phyloP scores from a whole-genome alignment of 2,797 vertebrate genomes.

The Squalus acanthias region DNA sequence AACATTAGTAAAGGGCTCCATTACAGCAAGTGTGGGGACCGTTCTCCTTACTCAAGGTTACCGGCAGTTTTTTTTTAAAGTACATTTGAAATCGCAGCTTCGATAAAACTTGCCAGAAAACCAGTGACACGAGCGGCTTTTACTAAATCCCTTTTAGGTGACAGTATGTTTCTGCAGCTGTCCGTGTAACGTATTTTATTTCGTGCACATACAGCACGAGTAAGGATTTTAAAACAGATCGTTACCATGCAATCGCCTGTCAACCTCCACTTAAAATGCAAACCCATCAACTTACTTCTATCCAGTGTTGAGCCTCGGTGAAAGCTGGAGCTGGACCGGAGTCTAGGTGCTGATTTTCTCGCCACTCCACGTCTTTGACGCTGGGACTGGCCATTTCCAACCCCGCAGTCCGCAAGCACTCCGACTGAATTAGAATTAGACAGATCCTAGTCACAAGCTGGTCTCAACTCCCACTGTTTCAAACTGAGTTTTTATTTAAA shows the following conservation, averaged over 20 bases:
- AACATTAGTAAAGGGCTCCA: slow-evolving; percentile 23
- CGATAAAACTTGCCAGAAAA: background rate
- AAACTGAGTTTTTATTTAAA: background rate
- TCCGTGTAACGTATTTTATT: background rate
- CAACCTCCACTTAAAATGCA: background rate
- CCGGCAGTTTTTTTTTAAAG: background rate
- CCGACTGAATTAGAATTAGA: slow-evolving; percentile 20
- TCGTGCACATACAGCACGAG: background rate
- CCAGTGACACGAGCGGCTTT: background rate
- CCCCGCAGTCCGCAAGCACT: slow-evolving; percentile 38
- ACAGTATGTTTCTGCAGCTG: background rate
- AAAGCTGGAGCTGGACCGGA: slow-evolving; percentile 71
- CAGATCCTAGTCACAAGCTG: background rate
- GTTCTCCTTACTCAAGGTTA: background rate
- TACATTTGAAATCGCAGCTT: background rate
- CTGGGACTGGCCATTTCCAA: slow-evolving; percentile 75
- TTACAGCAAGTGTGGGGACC: background rate
- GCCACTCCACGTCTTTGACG: slow-evolving; percentile 55
- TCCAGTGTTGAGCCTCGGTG: slow-evolving; percentile 89
- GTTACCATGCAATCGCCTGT: background rate
- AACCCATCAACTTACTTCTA: slow-evolving; percentile 72
- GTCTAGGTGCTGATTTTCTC: slow-evolving; percentile 57
- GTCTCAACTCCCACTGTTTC: background rate
- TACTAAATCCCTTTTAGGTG: background rate
- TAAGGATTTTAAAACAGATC: background rate